A percentile compares a stretch with the other conserved stretches of the same genome.
phyloP scores from a whole-genome alignment of 2,113 vertebrate genomes.

The Eubucco bourcierii region DNA sequence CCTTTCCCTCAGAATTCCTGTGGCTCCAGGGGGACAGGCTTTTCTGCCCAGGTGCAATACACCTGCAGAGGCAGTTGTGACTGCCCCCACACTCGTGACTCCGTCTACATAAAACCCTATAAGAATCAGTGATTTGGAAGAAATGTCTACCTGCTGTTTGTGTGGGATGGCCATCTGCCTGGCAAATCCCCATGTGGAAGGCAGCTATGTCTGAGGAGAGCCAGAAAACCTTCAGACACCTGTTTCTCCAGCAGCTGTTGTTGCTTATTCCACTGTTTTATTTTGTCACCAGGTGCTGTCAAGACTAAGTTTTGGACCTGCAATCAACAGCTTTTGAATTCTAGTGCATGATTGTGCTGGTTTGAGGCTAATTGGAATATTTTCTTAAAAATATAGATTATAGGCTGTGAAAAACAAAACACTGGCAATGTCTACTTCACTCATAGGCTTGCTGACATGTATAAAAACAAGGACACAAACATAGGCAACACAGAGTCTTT shows the following conservation, averaged over 20 bases:
- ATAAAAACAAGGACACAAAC: too few species aligned
- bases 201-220: not conserved
- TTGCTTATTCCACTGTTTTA: not conserved
- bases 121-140: slow-evolving; percentile 17
- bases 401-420: too few species aligned
- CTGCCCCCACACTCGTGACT: not conserved
- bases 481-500: too few species aligned
- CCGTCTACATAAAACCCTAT: not conserved
- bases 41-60: slow-evolving; percentile 3
- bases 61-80: not conserved
- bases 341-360: not conserved
- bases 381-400: too few species aligned
- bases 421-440: too few species aligned
- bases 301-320: not conserved
- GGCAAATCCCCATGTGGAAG: not conserved
- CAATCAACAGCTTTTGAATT: not conserved
- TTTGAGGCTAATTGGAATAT: too few species aligned
- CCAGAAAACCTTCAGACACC: not conserved
- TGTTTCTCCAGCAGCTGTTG: not conserved
- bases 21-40: slow-evolving; percentile 15
- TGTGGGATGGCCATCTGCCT: slow-evolving; percentile 39
- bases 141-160: slow-evolving; percentile 38
- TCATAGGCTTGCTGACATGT: too few species aligned
- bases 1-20: slow-evolving; percentile 7
- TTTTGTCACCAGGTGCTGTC: not conserved